phyloP scores from a whole-genome alignment of 2,888 invertebrate species.

The Trachelus tabidus region DNA sequence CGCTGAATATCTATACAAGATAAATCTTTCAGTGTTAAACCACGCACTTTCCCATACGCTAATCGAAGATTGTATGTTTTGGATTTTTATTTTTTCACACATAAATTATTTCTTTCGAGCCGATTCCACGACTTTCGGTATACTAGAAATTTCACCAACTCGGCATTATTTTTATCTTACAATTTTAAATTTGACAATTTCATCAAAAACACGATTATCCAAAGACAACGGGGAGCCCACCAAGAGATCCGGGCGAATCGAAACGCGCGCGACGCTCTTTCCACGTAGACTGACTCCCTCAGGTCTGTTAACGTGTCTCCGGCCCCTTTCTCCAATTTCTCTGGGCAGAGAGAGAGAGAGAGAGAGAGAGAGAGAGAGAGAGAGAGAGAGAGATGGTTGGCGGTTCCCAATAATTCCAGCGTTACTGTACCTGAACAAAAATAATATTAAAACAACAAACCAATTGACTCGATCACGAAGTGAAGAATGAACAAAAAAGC shows the following conservation, averaged over 20 bases:
- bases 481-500: background rate
- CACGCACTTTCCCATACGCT: background rate
- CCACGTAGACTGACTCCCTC: constrained; percentile 33
- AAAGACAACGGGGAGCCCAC: background rate
- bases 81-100: background rate
- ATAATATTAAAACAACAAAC: background rate
- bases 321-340: background rate
- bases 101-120: background rate
- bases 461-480: background rate
- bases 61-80: background rate
- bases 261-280: constrained; percentile 37
- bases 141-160: background rate
- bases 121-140: background rate
- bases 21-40: too few relatives aligned
- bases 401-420: background rate
- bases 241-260: background rate
- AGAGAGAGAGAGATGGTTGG: too few relatives aligned
- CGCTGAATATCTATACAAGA: too few relatives aligned
- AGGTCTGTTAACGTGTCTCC: background rate
- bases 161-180: background rate
- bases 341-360: too few relatives aligned
- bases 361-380: too few relatives aligned
- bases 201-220: background rate
- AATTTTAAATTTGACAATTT: background rate
- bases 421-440: background rate